Evolutionary conservation across 2,888 invertebrate species (phyloP), one percentile per base, ranked within the genome.

Genomic region (Chalcis sispes): DNA sequence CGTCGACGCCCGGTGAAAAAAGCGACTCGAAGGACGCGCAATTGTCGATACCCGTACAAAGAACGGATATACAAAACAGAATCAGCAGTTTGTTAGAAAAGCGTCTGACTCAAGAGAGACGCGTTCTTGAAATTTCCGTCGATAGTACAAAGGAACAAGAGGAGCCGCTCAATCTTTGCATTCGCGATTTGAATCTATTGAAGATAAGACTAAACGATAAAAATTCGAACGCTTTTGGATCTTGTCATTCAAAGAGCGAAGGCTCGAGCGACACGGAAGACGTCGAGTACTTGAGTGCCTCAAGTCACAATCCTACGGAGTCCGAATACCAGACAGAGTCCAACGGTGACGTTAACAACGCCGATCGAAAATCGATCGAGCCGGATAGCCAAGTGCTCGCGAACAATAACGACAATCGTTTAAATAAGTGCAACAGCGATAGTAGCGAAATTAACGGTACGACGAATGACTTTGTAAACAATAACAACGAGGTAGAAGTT

Each of bases 81-180:
- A 93, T 94, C 65, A 93, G 93, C 72, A 94, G 93, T 84, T 89
- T 94, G 77, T 84, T 94, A 73, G 94, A 94, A 84, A 92, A 92
- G 82, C 91, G 94, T 81, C 87, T 94, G 80, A 93, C 94, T 0
- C 93, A 93, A 82, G 93, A 94, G 85, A 91, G 91, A 48, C 91
- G 91, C 69, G 90, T 76, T 89, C 80, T 81, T 85, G 79, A 85
- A 89, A 67, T 85, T 88, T 23, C 88, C 87, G 18, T 65, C 90
- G 82, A 88, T 89, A 81, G 86, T 87, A 81, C 87, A 90, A 84
- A 52, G 59, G 89, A 91, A 69, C 91, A 91, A 81, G 93, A 94
- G 64, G 95, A 96, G 84, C 96, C 96, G 0, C 89, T 96, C 4
- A 96, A 96, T 89, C 91, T 96, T 3, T 96, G 96, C 85, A 92